Conservation (phyloP, 1,140 invertebrate species). For the Nebria ingens region DNA sequence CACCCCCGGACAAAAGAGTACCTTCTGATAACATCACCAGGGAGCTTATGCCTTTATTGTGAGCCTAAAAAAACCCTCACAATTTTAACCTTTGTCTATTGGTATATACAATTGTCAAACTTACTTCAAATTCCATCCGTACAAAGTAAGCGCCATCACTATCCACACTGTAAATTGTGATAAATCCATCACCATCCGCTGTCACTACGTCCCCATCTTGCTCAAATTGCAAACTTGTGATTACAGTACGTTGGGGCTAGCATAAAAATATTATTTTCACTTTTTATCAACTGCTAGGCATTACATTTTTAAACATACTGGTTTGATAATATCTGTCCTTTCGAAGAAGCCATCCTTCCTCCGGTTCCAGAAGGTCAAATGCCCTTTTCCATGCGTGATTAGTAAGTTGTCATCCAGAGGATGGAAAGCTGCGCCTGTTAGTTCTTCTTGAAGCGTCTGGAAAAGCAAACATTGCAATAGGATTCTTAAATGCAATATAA, state of each 20-base stretch:
- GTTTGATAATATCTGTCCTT: conserved; percentile 76
- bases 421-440: conserved; percentile 85
- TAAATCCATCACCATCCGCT: conserved; percentile 88
- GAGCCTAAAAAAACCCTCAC: conserved; percentile 43
- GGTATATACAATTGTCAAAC: background rate
- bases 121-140: conserved; percentile 71
- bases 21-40: conserved; percentile 82
- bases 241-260: conserved; percentile 66
- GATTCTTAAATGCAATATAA: no score
- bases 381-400: conserved; percentile 86
- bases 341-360: conserved; percentile 82
- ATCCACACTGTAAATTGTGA: conserved; percentile 86
- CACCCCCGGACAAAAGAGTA: conserved; percentile 78
- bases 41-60: conserved; percentile 76
- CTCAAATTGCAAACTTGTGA: conserved; percentile 81
- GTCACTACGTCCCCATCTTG: conserved; percentile 89
- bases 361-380: conserved; percentile 86
- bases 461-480: no score
- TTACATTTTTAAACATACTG: conserved; percentile 37
- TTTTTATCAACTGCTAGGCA: background rate
- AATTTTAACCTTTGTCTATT: background rate
- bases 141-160: conserved; percentile 80
- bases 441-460: conserved; percentile 76
- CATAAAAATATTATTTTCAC: conserved; percentile 19
- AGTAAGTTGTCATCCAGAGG: conserved; percentile 86